Evolutionary conservation across 1,140 invertebrate genomes (phyloP), one percentile per base, ranked within the genome.

Genomic region (Lethrus apterus): DNA sequence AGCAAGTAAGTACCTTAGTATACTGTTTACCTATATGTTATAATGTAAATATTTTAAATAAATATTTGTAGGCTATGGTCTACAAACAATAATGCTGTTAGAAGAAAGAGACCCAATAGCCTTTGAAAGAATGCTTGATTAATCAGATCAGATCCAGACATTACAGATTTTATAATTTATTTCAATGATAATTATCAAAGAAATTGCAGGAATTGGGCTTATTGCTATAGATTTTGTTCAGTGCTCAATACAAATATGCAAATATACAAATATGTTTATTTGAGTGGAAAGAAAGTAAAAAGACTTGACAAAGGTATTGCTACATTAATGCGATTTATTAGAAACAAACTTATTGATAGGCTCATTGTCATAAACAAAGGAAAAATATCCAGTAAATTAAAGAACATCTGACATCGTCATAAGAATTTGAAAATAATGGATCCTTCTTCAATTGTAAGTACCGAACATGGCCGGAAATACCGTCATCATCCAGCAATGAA

Each of bases 221-320:
- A 56, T 45, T 54, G 51, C 34, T 50, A 32, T 38, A 9, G 54
- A 2, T 24, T 10, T 17, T 7, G 29, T n/a, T 11, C 9, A 10
- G 48, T 43, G 1, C 11, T 48, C 8, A 51, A 51, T 20, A 53
- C 54, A 7, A 56, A 56, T 32, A 55, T 53, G 44, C 51, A 42
- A 31, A 31, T 18, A 1, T 31, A n/a, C n/a, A 50, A 50, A 38
- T 46, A 56, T 31, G 17, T 46, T 33, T 53, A 53, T 30, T 50
- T 19, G 8, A 50, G 31, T 44, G n/a, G 46, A n/a, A 56, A 56
- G 24, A 38, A 46, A 36, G 32, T 47, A 21, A 50, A 52, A 38
- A 9, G 42, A n/a, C 36, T 52, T 10, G 54, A 53, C 32, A 52
- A 54, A 46, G 29, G 20, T 5, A 30, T 54, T 8, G 36, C 33